Evolutionary conservation across 2,888 invertebrate genomes (phyloP).

Genomic region (Phalangium opilio): DNA sequence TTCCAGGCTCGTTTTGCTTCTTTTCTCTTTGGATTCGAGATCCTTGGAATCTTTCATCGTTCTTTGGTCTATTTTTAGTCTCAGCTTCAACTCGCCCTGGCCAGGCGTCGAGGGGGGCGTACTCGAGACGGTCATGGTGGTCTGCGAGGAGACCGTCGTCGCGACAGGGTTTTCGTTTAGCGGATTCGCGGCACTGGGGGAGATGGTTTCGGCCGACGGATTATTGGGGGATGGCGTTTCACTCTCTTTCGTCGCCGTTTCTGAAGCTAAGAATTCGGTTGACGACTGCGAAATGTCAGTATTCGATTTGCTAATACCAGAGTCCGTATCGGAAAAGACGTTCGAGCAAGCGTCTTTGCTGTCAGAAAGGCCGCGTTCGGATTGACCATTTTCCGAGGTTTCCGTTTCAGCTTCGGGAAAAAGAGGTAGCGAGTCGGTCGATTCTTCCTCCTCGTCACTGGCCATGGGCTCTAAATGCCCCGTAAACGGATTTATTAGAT

Average conservation of each 20-base stretch:
- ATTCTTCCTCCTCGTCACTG: conserved; percentile 34
- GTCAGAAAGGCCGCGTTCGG: conserved; percentile 18
- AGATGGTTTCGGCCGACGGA: not conserved
- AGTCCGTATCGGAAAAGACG: conserved; percentile 19
- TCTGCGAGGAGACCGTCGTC: not conserved
- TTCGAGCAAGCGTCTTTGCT: conserved; percentile 13
- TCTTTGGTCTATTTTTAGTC: conserved; percentile 52
- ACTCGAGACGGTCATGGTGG: not conserved
- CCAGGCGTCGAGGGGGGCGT: conserved; percentile 27
- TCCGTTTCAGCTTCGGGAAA: conserved; percentile 17
- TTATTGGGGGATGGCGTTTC: not conserved
- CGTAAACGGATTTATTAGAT: conserved; percentile 76
- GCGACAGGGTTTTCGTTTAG: not conserved
- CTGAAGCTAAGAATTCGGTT: conserved; percentile 5
- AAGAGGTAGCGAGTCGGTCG: conserved; percentile 13
- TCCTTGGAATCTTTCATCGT: conserved; percentile 16
- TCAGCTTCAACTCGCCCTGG: conserved; percentile 61
- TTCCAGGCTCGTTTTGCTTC: conserved; percentile 2
- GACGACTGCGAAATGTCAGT: conserved; percentile 20
- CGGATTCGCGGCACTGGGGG: not conserved
- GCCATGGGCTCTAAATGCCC: conserved; percentile 66
- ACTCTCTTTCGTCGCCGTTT: not conserved
- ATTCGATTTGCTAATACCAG: conserved; percentile 19
- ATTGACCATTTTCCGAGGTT: conserved; percentile 14
- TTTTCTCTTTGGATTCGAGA: conserved; percentile 14